These are phyloP conservation scores for Perithous albicinctus DNA, from an alignment of 2,888 invertebrate genomes.

Conservation along the genomic window DNA sequence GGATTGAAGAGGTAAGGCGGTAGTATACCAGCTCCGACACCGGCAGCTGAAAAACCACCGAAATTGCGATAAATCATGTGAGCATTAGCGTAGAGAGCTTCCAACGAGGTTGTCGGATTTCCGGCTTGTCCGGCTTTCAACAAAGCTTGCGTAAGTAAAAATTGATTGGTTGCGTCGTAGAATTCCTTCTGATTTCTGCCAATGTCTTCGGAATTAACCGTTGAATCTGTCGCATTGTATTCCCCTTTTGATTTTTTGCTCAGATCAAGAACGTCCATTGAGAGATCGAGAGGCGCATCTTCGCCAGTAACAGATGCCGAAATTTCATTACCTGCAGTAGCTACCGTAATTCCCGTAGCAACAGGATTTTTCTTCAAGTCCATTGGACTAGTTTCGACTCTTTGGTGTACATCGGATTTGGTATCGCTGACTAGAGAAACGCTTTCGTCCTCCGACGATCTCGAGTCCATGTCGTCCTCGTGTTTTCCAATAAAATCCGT, in stretches of 20 bases:
- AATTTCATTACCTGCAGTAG: slow-evolving; percentile 47
- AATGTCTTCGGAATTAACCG: slow-evolving; percentile 64
- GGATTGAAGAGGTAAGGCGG: slow-evolving; percentile 89
- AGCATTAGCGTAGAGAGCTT: slow-evolving; percentile 80
- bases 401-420: slow-evolving; percentile 80
- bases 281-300: slow-evolving; percentile 89
- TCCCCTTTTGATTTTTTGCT: slow-evolving; percentile 88
- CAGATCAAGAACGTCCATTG: slow-evolving; percentile 93
- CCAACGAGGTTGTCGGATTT: slow-evolving; percentile 74
- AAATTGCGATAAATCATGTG: slow-evolving; percentile 81
- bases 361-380: slow-evolving; percentile 74
- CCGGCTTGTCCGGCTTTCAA: slow-evolving; percentile 85
- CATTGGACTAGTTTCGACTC: slow-evolving; percentile 81
- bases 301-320: slow-evolving; percentile 67
- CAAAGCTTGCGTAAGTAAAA: slow-evolving; percentile 88
- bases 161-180: slow-evolving; percentile 86
- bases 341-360: slow-evolving; percentile 17
- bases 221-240: neutral
- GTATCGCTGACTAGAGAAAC: slow-evolving; percentile 82
- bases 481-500: slow-evolving; percentile 77
- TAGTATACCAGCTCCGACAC: slow-evolving; percentile 86
- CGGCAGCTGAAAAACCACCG: slow-evolving; percentile 82
- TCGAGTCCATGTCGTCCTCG: slow-evolving; percentile 84
- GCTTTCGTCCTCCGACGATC: slow-evolving; percentile 78
- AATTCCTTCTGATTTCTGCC: slow-evolving; percentile 67